Conservation (phyloP, 1,140 invertebrate genomes). For the Mylabris phalerata region DNA sequence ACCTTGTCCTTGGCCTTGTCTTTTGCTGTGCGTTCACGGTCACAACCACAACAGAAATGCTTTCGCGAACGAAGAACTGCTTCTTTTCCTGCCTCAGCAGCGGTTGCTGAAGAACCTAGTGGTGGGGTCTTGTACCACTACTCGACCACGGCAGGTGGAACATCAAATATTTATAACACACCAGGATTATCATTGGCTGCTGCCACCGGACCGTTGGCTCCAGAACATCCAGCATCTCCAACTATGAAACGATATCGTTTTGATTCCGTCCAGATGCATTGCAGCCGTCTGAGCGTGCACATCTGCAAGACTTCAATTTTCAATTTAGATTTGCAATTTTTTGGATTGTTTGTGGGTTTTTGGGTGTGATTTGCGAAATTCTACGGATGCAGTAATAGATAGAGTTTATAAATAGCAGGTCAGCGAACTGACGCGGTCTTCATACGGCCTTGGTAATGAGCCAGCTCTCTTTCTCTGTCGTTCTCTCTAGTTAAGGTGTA, state of each 20-base stretch:
- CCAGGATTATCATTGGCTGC: slow-evolving; percentile 27
- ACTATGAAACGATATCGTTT: too few species aligned
- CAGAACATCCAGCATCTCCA: neutral
- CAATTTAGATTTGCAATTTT: too few species aligned
- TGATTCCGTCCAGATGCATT: too few species aligned
- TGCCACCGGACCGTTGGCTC: slow-evolving; percentile 1
- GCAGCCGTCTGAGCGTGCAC: too few species aligned
- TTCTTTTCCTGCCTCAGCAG: slow-evolving; percentile 37
- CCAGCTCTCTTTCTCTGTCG: neutral
- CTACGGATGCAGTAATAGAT: too few species aligned
- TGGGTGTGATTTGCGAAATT: too few species aligned
- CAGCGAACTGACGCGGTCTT: slow-evolving; percentile 11
- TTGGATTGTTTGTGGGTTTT: too few species aligned
- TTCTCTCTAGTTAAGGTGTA: too few species aligned
- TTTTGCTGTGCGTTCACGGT: slow-evolving; percentile 37
- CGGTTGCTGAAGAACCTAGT: slow-evolving; percentile 26
- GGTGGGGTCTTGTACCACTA: slow-evolving; percentile 32
- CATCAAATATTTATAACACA: slow-evolving; percentile 32
- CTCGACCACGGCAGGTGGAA: slow-evolving; percentile 33
- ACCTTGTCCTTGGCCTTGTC: slow-evolving; percentile 37
- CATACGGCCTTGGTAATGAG: slow-evolving; percentile 23
- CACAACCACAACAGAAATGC: slow-evolving; percentile 41
- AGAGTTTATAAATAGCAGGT: too few species aligned
- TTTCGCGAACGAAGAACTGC: slow-evolving; percentile 39
- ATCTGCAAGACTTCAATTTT: too few species aligned